These are phyloP conservation scores for crab-eating macaque (Macaca fascicularis) DNA, from an alignment of 2,113 vertebrate genomes.

Conservation along the genomic window DNA sequence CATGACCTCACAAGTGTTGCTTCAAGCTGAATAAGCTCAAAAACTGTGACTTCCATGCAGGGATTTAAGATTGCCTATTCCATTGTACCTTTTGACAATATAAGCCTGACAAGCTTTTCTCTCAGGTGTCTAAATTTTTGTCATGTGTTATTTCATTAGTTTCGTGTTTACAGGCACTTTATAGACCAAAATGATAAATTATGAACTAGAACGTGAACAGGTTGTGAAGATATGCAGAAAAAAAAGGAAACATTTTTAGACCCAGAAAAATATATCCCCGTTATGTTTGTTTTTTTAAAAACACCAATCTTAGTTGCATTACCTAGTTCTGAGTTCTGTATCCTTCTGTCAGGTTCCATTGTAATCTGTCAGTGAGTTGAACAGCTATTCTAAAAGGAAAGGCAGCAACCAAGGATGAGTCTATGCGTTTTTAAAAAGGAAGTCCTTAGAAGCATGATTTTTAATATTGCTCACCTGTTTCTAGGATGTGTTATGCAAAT, in stretches of 20 bases:
- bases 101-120: neutral
- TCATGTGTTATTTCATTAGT: neutral
- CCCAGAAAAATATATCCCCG: neutral
- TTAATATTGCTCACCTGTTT: slow-evolving; percentile 42
- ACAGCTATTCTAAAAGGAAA: neutral
- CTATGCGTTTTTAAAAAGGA: neutral
- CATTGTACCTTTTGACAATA: neutral
- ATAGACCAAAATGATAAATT: neutral
- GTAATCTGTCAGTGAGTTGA: neutral
- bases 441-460: neutral
- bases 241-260: slow-evolving; percentile 6
- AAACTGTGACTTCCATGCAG: neutral
- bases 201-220: neutral
- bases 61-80: neutral
- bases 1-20: neutral
- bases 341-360: neutral
- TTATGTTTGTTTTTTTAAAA: neutral
- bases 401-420: neutral
- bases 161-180: neutral
- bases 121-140: neutral
- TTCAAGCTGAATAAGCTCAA: neutral
- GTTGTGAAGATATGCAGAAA: neutral
- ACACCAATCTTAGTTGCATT: neutral
- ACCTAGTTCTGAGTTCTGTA: neutral
- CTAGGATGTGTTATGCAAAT: slow-evolving; percentile 31